Evolutionary conservation across 2,797 vertebrate species (phyloP), one percentile per base, ranked within the genome.

Genomic region (Furcifer pardalis): DNA sequence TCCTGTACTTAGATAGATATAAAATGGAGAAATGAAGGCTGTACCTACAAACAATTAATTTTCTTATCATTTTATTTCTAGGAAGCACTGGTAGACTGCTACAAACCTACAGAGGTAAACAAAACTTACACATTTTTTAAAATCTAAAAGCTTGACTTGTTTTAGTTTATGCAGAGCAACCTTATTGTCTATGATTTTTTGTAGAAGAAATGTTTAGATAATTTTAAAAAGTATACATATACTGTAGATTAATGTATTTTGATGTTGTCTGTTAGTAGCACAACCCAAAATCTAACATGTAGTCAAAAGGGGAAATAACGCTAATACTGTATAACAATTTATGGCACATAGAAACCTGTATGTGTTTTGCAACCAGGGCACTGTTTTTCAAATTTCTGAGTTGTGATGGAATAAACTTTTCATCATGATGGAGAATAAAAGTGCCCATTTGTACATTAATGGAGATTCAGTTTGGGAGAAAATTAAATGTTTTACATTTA

Each of bases 41-140:
- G 9, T 56, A 25, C 25, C 44, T 1, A 32, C 83, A 25, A 87
- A 84, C 85, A 88, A 93, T 84, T 94, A 82, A 91, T 44, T 0
- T 63, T 92, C 84, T 79, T 87, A 75, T 95, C 91, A 84, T 86
- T 94, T 96, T 93, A 60, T 85, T 94, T 95, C 93, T 92, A 97
- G 97, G 97, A 97, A 96, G 97, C 97, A 87, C 95, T 98, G 93
- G 97, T 95, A 97, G 97, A 98, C 96, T 98, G 98, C 96, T 97
- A 97, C 96, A 98, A 98, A 97, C 97, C 98, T 94, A 98, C 97
- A 96, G 97, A 98, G 97, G 98, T 98, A 96, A 97, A 94, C 94
- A 92, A 81, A 85, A 10, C 90, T 95, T 77, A 90, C 90, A 79
- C 60, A 75, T 21, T 91, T 87, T 84, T 2, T 0, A n/a, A n/a